Evolutionary conservation across 2,888 invertebrate species (phyloP), one percentile per base, ranked within the genome.

Genomic region (Apamea anceps): DNA sequence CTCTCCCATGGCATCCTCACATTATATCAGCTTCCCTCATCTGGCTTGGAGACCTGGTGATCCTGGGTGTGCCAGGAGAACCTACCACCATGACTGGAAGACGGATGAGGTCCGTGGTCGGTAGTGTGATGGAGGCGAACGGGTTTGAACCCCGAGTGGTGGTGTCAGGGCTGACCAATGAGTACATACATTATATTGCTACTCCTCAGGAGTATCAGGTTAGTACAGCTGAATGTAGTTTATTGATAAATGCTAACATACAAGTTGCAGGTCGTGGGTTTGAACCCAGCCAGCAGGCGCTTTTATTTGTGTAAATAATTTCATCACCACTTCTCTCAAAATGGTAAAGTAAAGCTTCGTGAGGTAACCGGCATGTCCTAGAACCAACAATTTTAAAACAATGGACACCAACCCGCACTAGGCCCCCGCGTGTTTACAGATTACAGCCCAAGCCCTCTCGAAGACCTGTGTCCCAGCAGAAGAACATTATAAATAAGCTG

Each of bases 61-160:
- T 98, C 48, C 97, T 97, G n/a, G 98, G 98, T 0, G 98, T 99
- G 0, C 99, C 99, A 0, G 99, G 98, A 0, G 99, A 99, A 95
- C 98, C 99, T 90, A 98, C 99, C 75, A 99, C 99, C 0, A 99
- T 99, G 99, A 97, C 98, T 0, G 99, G 99, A 0, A 96, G 99
- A 74, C 96, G 98, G 72, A 98, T 94, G 95, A 97, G 88, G 93
- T 91, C 92, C 0, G 95, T 95, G 7, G 94, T 97, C 7, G 94
- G 94, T 4, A 94, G 92, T 18, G 95, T 97, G 7, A 95, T 97
- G 89, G 90, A 94, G 25, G 90, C 90, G 4, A 93, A 94, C 2
- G 97, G 96, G 0, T 88, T 94, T 68, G 90, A 94, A 8, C 95
- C 95, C 2, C 93, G 95, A 13, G 98, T 98, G 1, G 97, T 98